Base-by-base conservation (phyloP, 2,888 invertebrate genomes). In the Heliothis peltigera region DNA sequence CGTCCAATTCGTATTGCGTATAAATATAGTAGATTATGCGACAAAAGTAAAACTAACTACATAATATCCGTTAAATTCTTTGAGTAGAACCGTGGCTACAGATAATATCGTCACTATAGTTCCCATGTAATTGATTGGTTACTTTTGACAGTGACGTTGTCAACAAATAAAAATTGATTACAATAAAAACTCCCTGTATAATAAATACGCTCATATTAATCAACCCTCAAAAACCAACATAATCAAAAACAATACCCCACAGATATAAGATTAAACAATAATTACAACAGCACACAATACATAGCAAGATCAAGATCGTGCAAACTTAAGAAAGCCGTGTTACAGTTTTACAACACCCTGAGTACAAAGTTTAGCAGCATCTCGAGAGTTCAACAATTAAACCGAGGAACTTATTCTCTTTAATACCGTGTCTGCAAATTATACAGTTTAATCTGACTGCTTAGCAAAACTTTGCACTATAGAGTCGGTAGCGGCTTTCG, bases 361-460 rank as follows among this genome's bases (percentile, higher is more conserved):
- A 42, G 71, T 54, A 63, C 61, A 62, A 79, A 79, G 77, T 81
- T 79, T 68, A 76, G 43, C 53, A 67, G 54, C 55, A 70, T 65
- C 71, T 55, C 51, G 73, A 43, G 79, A 80, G 80, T 76, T 77
- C 63, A 79, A 78, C 80, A 82, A 82, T 82, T 82, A 80, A 70
- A 82, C 65, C 59, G 53, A 35, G 12, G 59, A 80, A 82, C 75
- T 82, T 80, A 80, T 80, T 80, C 73, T 75, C 78, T 69, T 70
- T 82, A 80, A 75, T 77, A 59, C 78, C 67, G 57, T 75, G 82
- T 80, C 82, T 63, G 65, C 53, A 67, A 80, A 80, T 80, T 82
- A 80, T 80, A 82, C 75, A 64, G 78, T 80, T 82, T 80, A 80
- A 82, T 80, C 82, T 82, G 58, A 69, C 72, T 79, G 73, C 77